Evolutionary conservation across 1,140 invertebrate genomes (phyloP), one percentile per base, ranked within the genome.

Genomic region (Magallana angulata): DNA sequence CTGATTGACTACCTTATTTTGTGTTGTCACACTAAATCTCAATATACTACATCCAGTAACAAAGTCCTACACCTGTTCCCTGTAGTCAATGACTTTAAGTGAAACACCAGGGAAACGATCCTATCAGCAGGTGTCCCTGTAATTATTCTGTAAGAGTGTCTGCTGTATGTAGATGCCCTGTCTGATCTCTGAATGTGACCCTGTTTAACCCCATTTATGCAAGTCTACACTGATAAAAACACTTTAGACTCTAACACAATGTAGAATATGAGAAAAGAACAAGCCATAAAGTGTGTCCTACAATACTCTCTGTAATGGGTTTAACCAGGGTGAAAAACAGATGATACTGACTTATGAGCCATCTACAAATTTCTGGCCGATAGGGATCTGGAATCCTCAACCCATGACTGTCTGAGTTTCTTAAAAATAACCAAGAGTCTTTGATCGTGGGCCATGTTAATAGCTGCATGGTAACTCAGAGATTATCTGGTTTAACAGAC

Each of bases 331-430:
- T 48, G 68, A 76, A 76, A 76, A 76, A 76, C 68, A 76, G 18
- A 76, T 76, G 24, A 48, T 76, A 76, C 24, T 76, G 12, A 30
- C 68, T 76, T 76, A 76, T 12, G 24, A 76, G 68, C 24, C 24
- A 30, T 76, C 68, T 76, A 76, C 68, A 76, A 76, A 76, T 76
- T 76, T 76, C 68, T 76, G 68, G 24, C 68, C 1, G 68, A 76
- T 76, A 76, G 24, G 0, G 11, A 76, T 76, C 68, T 76, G 24
- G 6, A 30, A 6, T 76, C 36, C 24, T 30, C 24, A 11, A 76
- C 8, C 24, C 24, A 12, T 76, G 68, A 30, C 68, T 30, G 36
- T 76, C 18, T 48, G 24, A 71, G 18, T 71, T 71, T 71, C 9
- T 76, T 76, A 6, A 62, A 62, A 76, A 76, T 30, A 9, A 24